Percentiles rank a stretch among this genome's conserved stretches.
phyloP scores from a whole-genome alignment of 1,140 invertebrate genomes.

The Aleiodes sp. region DNA sequence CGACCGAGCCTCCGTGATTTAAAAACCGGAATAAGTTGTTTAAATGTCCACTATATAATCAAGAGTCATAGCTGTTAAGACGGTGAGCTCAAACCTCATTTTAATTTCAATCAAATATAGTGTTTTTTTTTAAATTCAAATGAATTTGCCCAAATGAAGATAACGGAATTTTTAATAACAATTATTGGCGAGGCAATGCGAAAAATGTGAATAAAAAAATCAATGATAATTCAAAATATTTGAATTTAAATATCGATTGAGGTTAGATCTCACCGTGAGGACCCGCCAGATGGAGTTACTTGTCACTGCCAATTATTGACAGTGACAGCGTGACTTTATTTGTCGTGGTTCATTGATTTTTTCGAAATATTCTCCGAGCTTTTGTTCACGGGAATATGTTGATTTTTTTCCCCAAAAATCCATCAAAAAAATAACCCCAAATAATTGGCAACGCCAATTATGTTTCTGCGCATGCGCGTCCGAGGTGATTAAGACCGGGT shows the following conservation, averaged over 20 bases:
- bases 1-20: constrained; percentile 65
- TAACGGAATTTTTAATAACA: too few relatives aligned
- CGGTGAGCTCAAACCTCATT: constrained; percentile 45
- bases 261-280: constrained; percentile 49
- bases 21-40: constrained; percentile 69
- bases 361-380: constrained; percentile 63
- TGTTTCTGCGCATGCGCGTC: constrained; percentile 55
- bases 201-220: constrained; percentile 13
- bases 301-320: neutral
- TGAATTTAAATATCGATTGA: neutral
- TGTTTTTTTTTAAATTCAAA: too few relatives aligned
- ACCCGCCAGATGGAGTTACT: constrained; percentile 44
- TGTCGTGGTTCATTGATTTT: constrained; percentile 50
- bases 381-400: constrained; percentile 60
- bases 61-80: constrained; percentile 63
- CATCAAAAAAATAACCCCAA: constrained; percentile 19
- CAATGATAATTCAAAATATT: neutral
- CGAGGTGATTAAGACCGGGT: constrained; percentile 55
- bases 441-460: neutral
- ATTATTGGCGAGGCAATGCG: too few relatives aligned
- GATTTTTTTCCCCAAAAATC: constrained; percentile 46
- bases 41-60: constrained; percentile 67
- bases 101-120: constrained; percentile 32
- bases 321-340: constrained; percentile 36
- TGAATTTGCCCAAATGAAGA: too few relatives aligned